Base-by-base conservation (phyloP, 2,113 vertebrate genomes). In the Dipodomys spectabilis region DNA sequence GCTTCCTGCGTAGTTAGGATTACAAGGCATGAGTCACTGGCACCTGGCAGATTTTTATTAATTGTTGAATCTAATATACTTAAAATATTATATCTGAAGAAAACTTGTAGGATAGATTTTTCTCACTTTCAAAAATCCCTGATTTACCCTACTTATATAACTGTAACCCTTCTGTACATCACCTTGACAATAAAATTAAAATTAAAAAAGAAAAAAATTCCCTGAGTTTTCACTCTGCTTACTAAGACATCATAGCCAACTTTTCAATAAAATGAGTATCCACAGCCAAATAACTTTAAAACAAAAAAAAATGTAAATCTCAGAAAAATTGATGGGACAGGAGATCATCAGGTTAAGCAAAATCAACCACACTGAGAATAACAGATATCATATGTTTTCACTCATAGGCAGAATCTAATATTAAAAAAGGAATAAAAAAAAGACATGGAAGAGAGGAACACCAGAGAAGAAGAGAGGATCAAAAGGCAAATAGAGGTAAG, bases 1-100 rank as follows among this genome's bases (percentile, higher is more conserved):
- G 15, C 53, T 13, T 57, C 53, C 53, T 57, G 53, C 4, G 53
- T 57, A 57, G 15, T 18, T 57, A 57, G 12, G 53, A 57, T 57
- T 16, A 57, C 53, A 57, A 57, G 12, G 53, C 15, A 57, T 16
- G 53, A 57, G 53, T 13, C 53, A 57, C 53, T 57, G 12, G 53
- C 53, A 57, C 15, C 53, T 57, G 53, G 53, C 53, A 16, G 15
- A 57, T 57, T 57, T 39, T 57, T 57, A 57, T 88, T 93, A 90
- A 45, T 86, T 82, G 73, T 62, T 71, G 45, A 88, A 39, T 62
- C 12, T 91, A 86, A 77, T 62, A 74, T 35, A 67, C 35, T 71
- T 84, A 30, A 89, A 93, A 88, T 85, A 83, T 89, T 82, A 60
- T 53, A 79, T n/a, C 25, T 85, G n/a, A 94, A 95, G 96, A 93